phyloP scores from a whole-genome alignment of 2,888 invertebrate species.

The Griposia aprilina region DNA sequence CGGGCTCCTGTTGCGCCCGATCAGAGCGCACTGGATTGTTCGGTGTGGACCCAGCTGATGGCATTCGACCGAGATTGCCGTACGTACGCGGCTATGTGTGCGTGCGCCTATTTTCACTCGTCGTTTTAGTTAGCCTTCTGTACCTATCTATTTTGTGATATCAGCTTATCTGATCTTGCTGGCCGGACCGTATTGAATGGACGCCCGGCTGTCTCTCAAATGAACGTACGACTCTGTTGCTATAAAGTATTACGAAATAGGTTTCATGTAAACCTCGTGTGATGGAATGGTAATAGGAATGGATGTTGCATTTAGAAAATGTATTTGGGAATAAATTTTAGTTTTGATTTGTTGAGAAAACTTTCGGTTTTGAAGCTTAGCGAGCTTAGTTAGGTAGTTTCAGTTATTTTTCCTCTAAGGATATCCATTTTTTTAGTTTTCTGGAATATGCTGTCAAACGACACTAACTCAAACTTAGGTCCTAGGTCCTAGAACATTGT shows the following conservation, averaged over 20 bases:
- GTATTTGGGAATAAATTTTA: background rate
- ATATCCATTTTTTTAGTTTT: too few species aligned
- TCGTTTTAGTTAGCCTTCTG: conserved; percentile 16
- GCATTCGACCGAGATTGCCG: background rate
- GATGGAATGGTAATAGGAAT: conserved; percentile 40
- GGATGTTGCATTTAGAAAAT: conserved; percentile 27
- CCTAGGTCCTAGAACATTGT: background rate
- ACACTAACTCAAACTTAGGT: background rate
- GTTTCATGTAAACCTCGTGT: conserved; percentile 46
- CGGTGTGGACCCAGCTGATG: too few species aligned
- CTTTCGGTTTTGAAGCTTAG: too few species aligned
- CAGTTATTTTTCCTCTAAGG: too few species aligned
- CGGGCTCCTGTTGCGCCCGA: too few species aligned
- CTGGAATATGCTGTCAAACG: background rate
- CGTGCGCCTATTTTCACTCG: background rate
- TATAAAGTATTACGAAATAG: conserved; percentile 62
- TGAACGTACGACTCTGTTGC: conserved; percentile 61
- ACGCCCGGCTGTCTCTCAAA: conserved; percentile 68
- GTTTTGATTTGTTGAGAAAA: background rate
- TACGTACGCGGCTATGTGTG: background rate
- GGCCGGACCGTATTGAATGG: conserved; percentile 72
- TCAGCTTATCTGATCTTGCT: conserved; percentile 71
- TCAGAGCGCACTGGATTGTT: too few species aligned
- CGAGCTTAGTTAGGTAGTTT: background rate
- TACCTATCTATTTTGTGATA: background rate